phyloP scores from a whole-genome alignment of 1,140 invertebrate genomes.

The Hypsibius dujardini region DNA sequence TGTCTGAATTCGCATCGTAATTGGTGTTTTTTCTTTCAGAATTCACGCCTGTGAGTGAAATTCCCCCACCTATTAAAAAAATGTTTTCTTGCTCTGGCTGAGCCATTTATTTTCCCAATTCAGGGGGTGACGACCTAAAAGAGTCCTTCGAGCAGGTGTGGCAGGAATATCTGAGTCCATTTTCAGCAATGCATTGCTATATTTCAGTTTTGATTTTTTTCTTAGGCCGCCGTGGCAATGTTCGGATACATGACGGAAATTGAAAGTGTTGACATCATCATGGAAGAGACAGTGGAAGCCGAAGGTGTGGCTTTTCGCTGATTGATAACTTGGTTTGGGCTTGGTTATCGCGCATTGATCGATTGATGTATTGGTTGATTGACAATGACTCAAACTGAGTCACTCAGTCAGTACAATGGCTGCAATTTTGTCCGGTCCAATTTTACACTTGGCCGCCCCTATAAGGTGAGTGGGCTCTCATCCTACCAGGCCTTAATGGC shows the following conservation, averaged over 20 bases:
- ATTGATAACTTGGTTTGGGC: no score
- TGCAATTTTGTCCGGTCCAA: no score
- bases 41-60: slow-evolving; percentile 32
- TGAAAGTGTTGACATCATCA: slow-evolving; percentile 57
- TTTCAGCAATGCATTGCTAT: background rate
- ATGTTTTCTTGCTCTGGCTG: slow-evolving; percentile 21
- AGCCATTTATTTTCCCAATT: slow-evolving; percentile 41
- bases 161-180: background rate
- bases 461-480: no score
- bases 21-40: slow-evolving; percentile 28
- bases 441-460: no score
- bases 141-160: slow-evolving; percentile 76
- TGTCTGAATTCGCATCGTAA: slow-evolving; percentile 18
- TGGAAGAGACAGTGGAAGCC: slow-evolving; percentile 61
- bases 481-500: no score
- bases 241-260: slow-evolving; percentile 93
- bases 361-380: no score
- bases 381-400: no score
- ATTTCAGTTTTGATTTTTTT: slow-evolving; percentile 17
- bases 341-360: no score
- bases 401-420: no score
- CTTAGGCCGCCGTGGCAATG: slow-evolving; percentile 67
- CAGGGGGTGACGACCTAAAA: slow-evolving; percentile 67
- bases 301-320: slow-evolving; percentile 34
- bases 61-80: slow-evolving; percentile 11